Percentiles rank a stretch among this genome's conserved stretches.
phyloP scores from a whole-genome alignment of 2,113 vertebrate genomes.

The Holacanthus passer region DNA sequence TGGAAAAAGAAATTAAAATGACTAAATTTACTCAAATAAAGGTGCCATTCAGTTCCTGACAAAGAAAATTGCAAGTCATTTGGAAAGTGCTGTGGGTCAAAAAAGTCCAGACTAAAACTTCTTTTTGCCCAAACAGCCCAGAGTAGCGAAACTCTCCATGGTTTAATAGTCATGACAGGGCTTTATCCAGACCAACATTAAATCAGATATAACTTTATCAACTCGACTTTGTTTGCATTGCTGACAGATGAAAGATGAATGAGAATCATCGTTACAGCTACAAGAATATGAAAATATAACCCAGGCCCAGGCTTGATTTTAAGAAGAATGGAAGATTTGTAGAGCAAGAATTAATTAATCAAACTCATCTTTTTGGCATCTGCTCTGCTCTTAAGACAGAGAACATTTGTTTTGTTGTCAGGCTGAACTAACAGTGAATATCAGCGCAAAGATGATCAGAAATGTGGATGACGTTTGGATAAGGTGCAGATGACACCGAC shows the following conservation, averaged over 20 bases:
- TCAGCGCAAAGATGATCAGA: slow-evolving; percentile 5
- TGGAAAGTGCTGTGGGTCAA: slow-evolving; percentile 15
- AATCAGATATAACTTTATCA: background rate
- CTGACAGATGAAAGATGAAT: slow-evolving; percentile 5
- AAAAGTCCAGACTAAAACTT: slow-evolving; percentile 23
- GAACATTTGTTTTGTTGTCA: slow-evolving; percentile 11
- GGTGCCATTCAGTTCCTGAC: slow-evolving; percentile 48
- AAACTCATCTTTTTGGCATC: slow-evolving; percentile 27
- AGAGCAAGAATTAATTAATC: slow-evolving; percentile 19
- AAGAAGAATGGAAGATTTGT: slow-evolving; percentile 27
- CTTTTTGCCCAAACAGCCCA: slow-evolving; percentile 22
- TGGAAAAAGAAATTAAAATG: slow-evolving; percentile 54
- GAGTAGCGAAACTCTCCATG: slow-evolving; percentile 1
- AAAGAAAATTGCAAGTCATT: slow-evolving; percentile 49
- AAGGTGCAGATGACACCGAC: background rate
- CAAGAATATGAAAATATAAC: background rate
- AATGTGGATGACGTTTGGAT: background rate
- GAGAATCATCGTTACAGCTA: slow-evolving; percentile 4
- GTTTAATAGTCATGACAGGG: background rate
- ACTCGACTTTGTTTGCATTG: slow-evolving; percentile 11
- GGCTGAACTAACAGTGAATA: slow-evolving; percentile 18
- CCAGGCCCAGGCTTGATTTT: slow-evolving; percentile 23
- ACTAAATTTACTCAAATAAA: slow-evolving; percentile 52
- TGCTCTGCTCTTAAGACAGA: slow-evolving; percentile 22
- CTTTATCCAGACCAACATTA: slow-evolving; percentile 16